Conservation (phyloP, 1,140 invertebrate genomes). For the Trichonephila inaurata region DNA sequence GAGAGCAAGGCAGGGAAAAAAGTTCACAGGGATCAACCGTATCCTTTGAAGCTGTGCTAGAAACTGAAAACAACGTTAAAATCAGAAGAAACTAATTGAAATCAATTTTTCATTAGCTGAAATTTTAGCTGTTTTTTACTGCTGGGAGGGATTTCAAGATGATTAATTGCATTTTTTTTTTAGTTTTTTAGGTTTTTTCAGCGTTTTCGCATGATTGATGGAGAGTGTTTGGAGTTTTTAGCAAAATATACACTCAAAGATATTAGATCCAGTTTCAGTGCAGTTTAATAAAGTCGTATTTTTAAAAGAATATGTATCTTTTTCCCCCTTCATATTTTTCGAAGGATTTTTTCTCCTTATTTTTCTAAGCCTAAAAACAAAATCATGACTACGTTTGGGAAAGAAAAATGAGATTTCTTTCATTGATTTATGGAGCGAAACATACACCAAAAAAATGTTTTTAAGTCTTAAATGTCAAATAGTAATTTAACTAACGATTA, state of each 20-base stretch:
- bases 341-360: not conserved
- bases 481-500: too few relatives aligned
- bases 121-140: not conserved
- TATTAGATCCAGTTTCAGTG: conserved; percentile 15
- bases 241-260: conserved; percentile 15
- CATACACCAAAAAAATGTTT: too few relatives aligned
- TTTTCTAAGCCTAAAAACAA: not conserved
- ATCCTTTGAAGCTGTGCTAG: not conserved
- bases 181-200: not conserved
- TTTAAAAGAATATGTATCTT: not conserved
- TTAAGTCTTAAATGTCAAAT: too few relatives aligned
- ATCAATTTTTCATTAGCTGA: conserved; percentile 55
- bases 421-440: not conserved
- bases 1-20: not conserved
- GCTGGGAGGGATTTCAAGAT: not conserved
- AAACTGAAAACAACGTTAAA: not conserved
- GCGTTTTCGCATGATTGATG: not conserved
- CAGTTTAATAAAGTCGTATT: not conserved
- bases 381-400: not conserved
- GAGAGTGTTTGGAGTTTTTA: not conserved
- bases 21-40: not conserved
- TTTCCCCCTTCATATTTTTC: not conserved
- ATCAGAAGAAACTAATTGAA: conserved; percentile 42
- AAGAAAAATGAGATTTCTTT: not conserved
- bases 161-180: conserved; percentile 41